Evolutionary conservation across 2,888 invertebrate genomes (phyloP), one percentile per base, ranked within the genome.

Genomic region (Petrolisthes manimaculis): DNA sequence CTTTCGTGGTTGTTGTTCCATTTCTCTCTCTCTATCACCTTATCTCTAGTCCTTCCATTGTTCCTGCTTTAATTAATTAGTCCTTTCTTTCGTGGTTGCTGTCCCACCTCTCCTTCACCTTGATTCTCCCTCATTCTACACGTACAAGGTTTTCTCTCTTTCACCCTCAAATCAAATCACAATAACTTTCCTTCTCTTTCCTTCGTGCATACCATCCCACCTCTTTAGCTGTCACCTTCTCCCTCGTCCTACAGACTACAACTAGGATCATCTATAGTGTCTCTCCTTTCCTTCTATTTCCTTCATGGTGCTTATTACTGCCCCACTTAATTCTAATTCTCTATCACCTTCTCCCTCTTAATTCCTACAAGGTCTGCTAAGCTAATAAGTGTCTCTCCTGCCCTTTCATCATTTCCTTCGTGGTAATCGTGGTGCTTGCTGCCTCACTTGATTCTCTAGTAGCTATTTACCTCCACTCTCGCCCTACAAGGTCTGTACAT

Each of bases 11-110:
- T 37, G 37, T 2, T 37, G 37, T 37, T 2, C 37, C 37, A 21
- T 78, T 37, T 78, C 78, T 78, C 78, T 78, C 78, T 51, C 78
- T 78, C 78, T 78, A 21, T 78, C 78, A 37, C 78, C 51, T 51
- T 78, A 37, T 9, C 51, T 51, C 51, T 51, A 9, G 18, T 67
- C 67, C 18, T 18, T 67, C 67, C 67, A 14, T 18, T 67, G 14
- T 67, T 3, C 18, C 67, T 61, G 9, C 14, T 14, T 61, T 14
- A 12, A 8, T 61, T 14, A 12, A 8, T 61, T 14, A 8, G 8
- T 18, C 18, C 67, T 67, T 18, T 18, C 18, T 3, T 67, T 18
- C 3, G 12, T 18, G 12, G 14, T 67, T 18, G 12, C 67, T 67
- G 14, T 67, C 67, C 3, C 67, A 14, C 67, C 18, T 18, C 18